Evolutionary conservation across 30 jellyfish, hydroid and myxozoan genomes (phyloP).

Genomic region (Hydra vulgaris): DNA sequence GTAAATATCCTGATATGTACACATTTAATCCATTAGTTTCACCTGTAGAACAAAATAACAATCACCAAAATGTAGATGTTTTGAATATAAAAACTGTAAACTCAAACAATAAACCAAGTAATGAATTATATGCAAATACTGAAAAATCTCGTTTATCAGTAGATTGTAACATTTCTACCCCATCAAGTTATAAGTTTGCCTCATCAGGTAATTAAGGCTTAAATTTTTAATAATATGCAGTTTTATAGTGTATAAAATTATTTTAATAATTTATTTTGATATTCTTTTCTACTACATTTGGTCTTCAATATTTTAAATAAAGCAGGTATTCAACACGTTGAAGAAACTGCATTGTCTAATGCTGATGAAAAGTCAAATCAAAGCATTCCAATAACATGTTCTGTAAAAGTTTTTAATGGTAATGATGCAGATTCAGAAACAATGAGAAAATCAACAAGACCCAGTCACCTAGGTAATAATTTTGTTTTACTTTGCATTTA

Average conservation of each 20-base stretch:
- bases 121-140: no score
- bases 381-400: neutral
- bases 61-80: neutral
- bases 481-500: neutral
- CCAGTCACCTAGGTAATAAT: conserved; percentile 27
- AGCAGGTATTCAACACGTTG: neutral
- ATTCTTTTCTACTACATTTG: no score
- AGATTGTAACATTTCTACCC: neutral
- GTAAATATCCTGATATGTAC: neutral
- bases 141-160: neutral
- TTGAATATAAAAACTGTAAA: neutral
- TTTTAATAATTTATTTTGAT: no score
- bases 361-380: neutral
- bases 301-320: no score
- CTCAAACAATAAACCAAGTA: no score
- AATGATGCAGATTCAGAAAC: neutral
- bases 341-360: neutral
- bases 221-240: neutral
- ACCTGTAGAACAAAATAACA: conserved; percentile 3
- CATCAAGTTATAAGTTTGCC: neutral
- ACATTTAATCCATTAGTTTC: neutral
- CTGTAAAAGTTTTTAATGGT: neutral
- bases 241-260: no score
- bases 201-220: neutral
- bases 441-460: conserved; percentile 22